Evolutionary conservation across 2,888 invertebrate genomes (phyloP).

Genomic region (Netelia fuscicornis): DNA sequence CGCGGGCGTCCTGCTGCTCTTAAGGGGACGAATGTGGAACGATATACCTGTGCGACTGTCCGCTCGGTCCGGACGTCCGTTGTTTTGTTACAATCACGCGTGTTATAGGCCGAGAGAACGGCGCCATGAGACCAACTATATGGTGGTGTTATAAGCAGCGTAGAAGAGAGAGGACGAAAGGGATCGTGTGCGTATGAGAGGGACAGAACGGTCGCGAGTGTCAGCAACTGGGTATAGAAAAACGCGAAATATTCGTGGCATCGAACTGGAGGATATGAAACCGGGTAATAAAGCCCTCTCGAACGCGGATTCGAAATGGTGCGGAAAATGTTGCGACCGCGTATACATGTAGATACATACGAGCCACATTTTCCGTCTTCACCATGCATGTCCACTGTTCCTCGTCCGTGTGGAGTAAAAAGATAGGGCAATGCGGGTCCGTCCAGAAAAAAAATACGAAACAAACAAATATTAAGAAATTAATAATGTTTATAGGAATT

Average conservation of each 20-base stretch:
- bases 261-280: conserved; percentile 79
- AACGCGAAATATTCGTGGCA: conserved; percentile 48
- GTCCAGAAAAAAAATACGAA: too few species aligned
- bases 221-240: background rate
- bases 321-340: conserved; percentile 79
- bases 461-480: too few species aligned
- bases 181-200: background rate
- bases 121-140: conserved; percentile 57
- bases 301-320: conserved; percentile 78
- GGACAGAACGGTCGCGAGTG: conserved; percentile 12
- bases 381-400: background rate
- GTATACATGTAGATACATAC: conserved; percentile 29
- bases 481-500: too few species aligned
- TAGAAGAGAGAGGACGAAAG: background rate
- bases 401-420: too few species aligned
- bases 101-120: conserved; percentile 66
- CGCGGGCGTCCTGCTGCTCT: conserved; percentile 71
- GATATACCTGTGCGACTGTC: conserved; percentile 85
- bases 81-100: conserved; percentile 85
- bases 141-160: conserved; percentile 44
- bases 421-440: too few species aligned
- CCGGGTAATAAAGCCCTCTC: conserved; percentile 74
- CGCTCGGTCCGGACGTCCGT: conserved; percentile 84
- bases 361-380: background rate
- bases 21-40: conserved; percentile 79